Percentiles rank a stretch among this genome's conserved stretches.
Evolutionary conservation across 2,113 vertebrate genomes (phyloP).

Genomic region (Cranoglanis bouderius): DNA sequence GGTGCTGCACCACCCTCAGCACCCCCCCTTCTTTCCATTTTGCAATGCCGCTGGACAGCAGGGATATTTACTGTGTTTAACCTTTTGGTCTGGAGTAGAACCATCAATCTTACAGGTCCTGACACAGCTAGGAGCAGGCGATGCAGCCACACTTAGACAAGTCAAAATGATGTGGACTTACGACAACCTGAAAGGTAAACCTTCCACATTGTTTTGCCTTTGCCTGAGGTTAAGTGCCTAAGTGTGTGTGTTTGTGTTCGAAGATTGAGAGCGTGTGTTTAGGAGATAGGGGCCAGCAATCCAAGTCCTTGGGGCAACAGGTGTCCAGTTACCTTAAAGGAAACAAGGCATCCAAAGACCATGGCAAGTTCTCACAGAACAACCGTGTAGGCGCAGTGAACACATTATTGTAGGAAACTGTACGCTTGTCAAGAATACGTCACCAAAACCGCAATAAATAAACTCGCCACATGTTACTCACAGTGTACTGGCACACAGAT

Average conservation of each 20-base stretch:
- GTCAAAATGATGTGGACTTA: slow-evolving; percentile 48
- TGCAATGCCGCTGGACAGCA: neutral
- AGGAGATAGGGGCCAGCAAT: slow-evolving; percentile 37
- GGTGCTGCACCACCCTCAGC: neutral
- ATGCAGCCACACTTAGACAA: slow-evolving; percentile 43
- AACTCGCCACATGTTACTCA: slow-evolving; percentile 1
- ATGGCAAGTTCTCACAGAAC: slow-evolving; percentile 38
- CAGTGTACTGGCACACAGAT: neutral
- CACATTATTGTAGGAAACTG: neutral
- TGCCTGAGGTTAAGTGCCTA: slow-evolving; percentile 32
- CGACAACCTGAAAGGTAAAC: slow-evolving; percentile 47
- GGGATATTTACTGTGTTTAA: slow-evolving; percentile 7
- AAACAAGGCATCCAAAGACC: slow-evolving; percentile 34
- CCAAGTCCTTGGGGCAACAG: slow-evolving; percentile 45
- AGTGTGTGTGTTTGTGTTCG: slow-evolving; percentile 44
- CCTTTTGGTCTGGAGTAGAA: slow-evolving; percentile 18
- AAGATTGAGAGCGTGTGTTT: slow-evolving; percentile 45
- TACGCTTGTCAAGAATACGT: slow-evolving; percentile 6
- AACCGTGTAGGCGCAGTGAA: slow-evolving; percentile 14
- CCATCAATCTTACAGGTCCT: slow-evolving; percentile 36
- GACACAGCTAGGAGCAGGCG: slow-evolving; percentile 35
- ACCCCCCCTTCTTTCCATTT: neutral
- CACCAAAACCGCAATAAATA: slow-evolving; percentile 10
- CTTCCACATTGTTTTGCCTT: slow-evolving; percentile 22
- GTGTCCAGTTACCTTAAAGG: slow-evolving; percentile 56